Percentiles rank a stretch among this genome's conserved stretches.
Evolutionary conservation across 2,888 invertebrate genomes (phyloP).

Genomic region (Dryococelus australis): DNA sequence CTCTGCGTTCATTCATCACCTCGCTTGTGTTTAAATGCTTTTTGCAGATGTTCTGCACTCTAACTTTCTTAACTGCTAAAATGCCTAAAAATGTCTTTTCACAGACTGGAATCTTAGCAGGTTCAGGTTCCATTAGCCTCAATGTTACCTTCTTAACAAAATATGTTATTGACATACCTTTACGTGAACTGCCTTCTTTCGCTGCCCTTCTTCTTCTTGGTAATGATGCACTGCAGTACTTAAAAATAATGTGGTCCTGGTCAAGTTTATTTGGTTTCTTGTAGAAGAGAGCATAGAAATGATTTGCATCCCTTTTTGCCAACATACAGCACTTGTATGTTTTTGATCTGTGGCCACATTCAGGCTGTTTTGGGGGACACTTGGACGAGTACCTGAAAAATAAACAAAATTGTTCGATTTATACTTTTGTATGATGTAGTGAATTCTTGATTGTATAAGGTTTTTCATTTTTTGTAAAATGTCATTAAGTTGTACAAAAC

Average conservation of each 20-base stretch:
- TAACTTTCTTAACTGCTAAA: neutral
- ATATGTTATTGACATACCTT: conserved; percentile 18
- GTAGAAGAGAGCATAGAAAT: neutral
- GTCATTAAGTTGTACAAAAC: too few species aligned
- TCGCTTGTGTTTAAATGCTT: neutral
- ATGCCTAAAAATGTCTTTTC: conserved; percentile 33
- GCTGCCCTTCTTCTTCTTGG: conserved; percentile 19
- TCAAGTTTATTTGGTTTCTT: neutral
- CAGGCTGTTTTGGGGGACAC: conserved; percentile 2
- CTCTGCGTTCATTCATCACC: neutral
- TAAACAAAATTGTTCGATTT: neutral
- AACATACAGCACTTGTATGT: conserved; percentile 21
- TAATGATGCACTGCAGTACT: conserved; percentile 4
- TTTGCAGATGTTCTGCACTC: neutral
- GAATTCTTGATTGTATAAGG: neutral
- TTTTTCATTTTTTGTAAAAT: neutral
- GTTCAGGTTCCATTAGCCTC: neutral
- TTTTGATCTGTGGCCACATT: neutral
- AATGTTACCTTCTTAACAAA: conserved; percentile 16
- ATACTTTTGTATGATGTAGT: neutral
- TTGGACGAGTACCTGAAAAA: conserved; percentile 17
- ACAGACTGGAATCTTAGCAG: neutral
- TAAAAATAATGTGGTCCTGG: neutral
- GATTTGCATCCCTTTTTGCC: neutral
- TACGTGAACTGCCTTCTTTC: conserved; percentile 20